Conservation (phyloP, 2,888 invertebrate species). For the Tetheella fluctuosa region DNA sequence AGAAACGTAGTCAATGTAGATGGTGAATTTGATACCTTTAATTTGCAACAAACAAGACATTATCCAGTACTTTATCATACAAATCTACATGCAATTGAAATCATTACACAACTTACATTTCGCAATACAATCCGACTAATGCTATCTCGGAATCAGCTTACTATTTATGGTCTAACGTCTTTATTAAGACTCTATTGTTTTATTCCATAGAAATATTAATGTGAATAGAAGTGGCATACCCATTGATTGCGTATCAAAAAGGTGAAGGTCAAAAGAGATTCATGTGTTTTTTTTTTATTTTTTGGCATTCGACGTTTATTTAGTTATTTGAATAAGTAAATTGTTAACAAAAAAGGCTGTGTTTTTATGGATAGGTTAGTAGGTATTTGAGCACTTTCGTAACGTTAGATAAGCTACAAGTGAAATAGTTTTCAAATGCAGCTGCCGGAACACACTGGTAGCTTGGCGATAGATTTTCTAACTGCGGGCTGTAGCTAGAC, state of each 20-base stretch:
- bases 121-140: conserved; percentile 32
- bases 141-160: conserved; percentile 60
- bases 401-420: no score
- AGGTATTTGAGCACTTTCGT: no score
- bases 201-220: background rate
- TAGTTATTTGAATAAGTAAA: no score
- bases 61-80: conserved; percentile 1
- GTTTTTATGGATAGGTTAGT: no score
- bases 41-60: conserved; percentile 7
- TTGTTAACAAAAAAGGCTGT: no score
- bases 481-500: no score
- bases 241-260: background rate
- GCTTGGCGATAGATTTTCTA: no score
- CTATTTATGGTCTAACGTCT: conserved; percentile 70
- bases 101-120: conserved; percentile 7
- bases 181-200: conserved; percentile 61
- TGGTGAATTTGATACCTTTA: background rate
- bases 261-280: no score
- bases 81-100: conserved; percentile 6
- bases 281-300: no score
- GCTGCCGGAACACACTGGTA: no score
- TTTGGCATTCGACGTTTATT: no score
- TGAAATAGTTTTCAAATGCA: no score
- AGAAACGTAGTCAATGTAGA: background rate
- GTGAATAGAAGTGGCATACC: background rate